These are phyloP conservation scores for Lycorma delicatula DNA, from an alignment of 1,140 invertebrate genomes.

Conservation along the genomic window DNA sequence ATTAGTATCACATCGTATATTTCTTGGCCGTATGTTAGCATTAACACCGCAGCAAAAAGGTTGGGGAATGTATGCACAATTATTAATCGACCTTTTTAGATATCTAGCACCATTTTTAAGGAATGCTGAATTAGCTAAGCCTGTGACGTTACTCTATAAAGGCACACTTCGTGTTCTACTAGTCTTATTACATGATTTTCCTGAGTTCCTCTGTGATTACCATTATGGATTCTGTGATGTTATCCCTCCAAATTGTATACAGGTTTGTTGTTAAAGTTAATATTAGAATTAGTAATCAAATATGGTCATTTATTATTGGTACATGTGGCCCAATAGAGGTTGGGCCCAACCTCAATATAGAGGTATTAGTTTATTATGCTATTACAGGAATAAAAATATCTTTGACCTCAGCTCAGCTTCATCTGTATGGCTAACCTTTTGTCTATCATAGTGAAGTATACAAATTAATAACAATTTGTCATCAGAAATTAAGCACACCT, in stretches of 20 bases:
- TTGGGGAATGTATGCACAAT: slow-evolving; percentile 82
- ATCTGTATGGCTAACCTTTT: too few relatives aligned
- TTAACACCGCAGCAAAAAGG: slow-evolving; percentile 52
- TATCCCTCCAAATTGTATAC: slow-evolving; percentile 97
- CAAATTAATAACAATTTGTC: too few relatives aligned
- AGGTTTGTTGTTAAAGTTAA: slow-evolving; percentile 37
- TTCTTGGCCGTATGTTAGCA: slow-evolving; percentile 88
- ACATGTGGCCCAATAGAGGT: too few relatives aligned
- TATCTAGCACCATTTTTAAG: slow-evolving; percentile 94
- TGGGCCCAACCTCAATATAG: too few relatives aligned
- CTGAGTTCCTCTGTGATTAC: slow-evolving; percentile 98
- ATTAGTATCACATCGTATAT: slow-evolving; percentile 90
- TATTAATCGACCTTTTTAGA: slow-evolving; percentile 92
- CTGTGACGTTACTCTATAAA: slow-evolving; percentile 89
- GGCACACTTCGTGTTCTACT: slow-evolving; percentile 92
- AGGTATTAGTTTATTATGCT: too few relatives aligned
- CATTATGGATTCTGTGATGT: slow-evolving; percentile 99
- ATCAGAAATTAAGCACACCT: too few relatives aligned
- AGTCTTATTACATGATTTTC: slow-evolving; percentile 96
- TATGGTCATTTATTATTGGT: too few relatives aligned
- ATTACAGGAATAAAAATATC: too few relatives aligned
- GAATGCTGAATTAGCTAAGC: slow-evolving; percentile 90
- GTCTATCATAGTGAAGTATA: too few relatives aligned
- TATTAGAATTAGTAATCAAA: too few relatives aligned
- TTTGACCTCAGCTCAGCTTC: too few relatives aligned